phyloP scores from a whole-genome alignment of 1,140 invertebrate species.

The Hydropsyche tenuis region DNA sequence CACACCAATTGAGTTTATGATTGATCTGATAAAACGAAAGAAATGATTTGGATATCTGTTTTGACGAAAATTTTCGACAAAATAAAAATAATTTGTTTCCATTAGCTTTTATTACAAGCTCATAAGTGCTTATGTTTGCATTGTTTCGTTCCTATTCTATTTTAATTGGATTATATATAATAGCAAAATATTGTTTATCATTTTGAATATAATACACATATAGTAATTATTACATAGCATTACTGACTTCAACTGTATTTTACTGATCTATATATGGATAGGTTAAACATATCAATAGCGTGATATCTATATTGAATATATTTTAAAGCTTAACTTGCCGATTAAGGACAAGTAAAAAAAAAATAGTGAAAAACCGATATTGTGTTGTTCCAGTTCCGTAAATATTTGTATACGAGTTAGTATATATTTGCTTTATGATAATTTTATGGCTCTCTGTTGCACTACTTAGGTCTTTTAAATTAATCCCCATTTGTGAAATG shows the following conservation, averaged over 20 bases:
- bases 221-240: constrained; percentile 7
- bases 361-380: constrained; percentile 9
- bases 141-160: too few species aligned
- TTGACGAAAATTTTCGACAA: neutral
- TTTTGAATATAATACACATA: neutral
- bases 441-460: constrained; percentile 33
- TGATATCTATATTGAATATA: neutral
- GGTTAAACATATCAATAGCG: constrained; percentile 37
- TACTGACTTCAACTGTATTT: constrained; percentile 24
- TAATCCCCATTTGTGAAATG: constrained; percentile 24
- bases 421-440: neutral
- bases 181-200: too few species aligned
- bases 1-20: neutral
- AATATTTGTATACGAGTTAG: constrained; percentile 35
- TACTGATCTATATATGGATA: constrained; percentile 21
- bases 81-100: too few species aligned
- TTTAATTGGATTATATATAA: too few species aligned
- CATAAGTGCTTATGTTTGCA: too few species aligned
- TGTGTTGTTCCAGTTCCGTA: constrained; percentile 16
- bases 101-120: too few species aligned
- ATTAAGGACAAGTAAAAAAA: neutral
- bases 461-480: constrained; percentile 22
- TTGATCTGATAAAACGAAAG: too few species aligned
- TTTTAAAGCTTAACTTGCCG: constrained; percentile 7
- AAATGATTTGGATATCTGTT: too few species aligned